These are phyloP conservation scores for Napeogenes sylphis DNA, from an alignment of 2,888 invertebrate species.

Conservation along the genomic window DNA sequence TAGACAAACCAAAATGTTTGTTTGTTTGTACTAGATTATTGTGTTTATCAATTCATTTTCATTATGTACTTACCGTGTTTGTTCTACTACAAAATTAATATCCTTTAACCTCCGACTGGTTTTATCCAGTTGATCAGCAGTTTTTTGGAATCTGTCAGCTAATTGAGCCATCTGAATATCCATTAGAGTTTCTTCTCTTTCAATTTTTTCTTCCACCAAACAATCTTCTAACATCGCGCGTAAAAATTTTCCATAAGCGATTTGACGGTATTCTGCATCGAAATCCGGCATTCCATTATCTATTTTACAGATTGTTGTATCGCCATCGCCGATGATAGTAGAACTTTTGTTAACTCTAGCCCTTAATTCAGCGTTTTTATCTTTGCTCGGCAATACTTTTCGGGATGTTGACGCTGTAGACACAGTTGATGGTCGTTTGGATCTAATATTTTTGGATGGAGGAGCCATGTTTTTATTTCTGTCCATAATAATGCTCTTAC, in stretches of 20 bases:
- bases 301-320: constrained; percentile 43
- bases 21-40: no score
- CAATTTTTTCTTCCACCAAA: constrained; percentile 61
- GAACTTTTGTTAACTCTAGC: constrained; percentile 44
- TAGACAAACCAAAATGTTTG: no score
- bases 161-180: constrained; percentile 68
- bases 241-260: constrained; percentile 59
- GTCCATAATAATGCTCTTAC: constrained; percentile 35
- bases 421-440: constrained; percentile 43
- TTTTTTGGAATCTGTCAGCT: constrained; percentile 65
- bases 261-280: constrained; percentile 49
- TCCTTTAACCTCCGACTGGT: constrained; percentile 66
- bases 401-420: constrained; percentile 41
- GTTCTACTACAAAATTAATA: constrained; percentile 67
- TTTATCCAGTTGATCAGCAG: constrained; percentile 62
- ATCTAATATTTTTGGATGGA: constrained; percentile 38
- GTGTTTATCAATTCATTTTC: no score
- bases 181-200: constrained; percentile 57
- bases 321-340: constrained; percentile 39
- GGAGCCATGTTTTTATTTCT: constrained; percentile 48
- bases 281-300: constrained; percentile 46
- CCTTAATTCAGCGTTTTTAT: constrained; percentile 29
- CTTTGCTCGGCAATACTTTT: constrained; percentile 31
- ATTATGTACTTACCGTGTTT: constrained; percentile 53
- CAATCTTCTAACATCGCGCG: constrained; percentile 61